phyloP scores from a whole-genome alignment of 2,113 vertebrate species.

The Motacilla tschutschensis region DNA sequence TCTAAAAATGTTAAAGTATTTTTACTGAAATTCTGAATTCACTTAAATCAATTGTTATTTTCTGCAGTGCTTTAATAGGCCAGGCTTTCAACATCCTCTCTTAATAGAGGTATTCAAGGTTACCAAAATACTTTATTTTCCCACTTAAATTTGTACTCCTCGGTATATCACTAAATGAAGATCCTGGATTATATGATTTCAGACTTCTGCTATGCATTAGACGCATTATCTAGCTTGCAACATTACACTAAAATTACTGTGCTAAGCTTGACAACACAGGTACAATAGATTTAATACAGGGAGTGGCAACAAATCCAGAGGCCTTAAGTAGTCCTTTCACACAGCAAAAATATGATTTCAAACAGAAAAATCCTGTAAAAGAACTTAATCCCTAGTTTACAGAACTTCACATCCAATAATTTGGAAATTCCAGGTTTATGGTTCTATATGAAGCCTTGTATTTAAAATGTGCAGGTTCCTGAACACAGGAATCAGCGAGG shows the following conservation, averaged over 20 bases:
- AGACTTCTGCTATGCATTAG: neutral
- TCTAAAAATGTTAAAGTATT: neutral
- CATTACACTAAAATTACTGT: neutral
- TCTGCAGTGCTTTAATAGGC: neutral
- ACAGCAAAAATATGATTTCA: neutral
- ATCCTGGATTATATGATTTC: neutral
- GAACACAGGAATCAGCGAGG: neutral
- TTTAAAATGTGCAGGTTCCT: neutral
- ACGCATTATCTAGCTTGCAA: neutral
- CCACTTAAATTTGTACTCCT: neutral
- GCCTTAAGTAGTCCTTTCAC: neutral
- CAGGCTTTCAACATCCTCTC: neutral
- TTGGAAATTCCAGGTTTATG: neutral
- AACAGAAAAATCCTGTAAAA: neutral
- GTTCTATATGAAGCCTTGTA: neutral
- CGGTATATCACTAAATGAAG: neutral
- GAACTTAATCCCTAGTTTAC: neutral
- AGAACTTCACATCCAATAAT: neutral
- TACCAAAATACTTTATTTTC: neutral
- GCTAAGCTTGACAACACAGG: neutral
- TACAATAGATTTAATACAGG: neutral
- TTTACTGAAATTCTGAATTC: neutral
- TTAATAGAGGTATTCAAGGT: neutral
- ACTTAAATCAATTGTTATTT: neutral
- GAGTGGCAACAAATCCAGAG: neutral